A percentile compares a stretch with the other conserved stretches of the same genome.
Conservation (phyloP, 1,140 invertebrate genomes). For the Batillaria attramentaria region DNA sequence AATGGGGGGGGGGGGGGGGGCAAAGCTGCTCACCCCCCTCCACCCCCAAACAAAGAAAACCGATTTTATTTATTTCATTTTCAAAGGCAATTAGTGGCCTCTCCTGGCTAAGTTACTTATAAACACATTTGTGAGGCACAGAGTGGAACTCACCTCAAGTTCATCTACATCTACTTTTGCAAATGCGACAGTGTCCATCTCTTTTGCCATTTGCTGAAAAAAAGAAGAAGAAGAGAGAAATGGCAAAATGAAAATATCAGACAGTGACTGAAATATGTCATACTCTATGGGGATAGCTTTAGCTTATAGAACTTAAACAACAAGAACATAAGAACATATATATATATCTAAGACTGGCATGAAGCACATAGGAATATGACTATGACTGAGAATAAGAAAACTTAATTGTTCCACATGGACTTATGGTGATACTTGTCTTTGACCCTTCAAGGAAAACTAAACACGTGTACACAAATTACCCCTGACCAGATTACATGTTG, state of each 20-base stretch:
- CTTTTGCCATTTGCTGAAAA: not conserved
- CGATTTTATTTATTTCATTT: not conserved
- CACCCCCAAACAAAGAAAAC: not conserved
- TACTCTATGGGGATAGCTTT: not conserved
- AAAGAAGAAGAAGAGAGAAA: not conserved
- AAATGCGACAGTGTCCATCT: not conserved
- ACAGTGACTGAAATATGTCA: not conserved
- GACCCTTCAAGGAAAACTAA: too few species aligned
- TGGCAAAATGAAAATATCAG: not conserved
- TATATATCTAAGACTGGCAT: not conserved
- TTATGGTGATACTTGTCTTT: not conserved
- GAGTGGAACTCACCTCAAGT: conserved; percentile 1
- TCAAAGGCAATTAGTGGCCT: not conserved
- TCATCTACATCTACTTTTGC: conserved; percentile 14
- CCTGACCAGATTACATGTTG: not conserved
- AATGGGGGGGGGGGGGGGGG: too few species aligned
- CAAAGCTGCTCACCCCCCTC: too few species aligned
- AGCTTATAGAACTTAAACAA: not conserved
- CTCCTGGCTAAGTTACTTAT: not conserved
- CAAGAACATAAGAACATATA: not conserved
- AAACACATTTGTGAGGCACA: not conserved
- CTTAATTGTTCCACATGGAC: not conserved
- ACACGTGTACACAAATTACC: not conserved
- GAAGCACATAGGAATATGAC: not conserved
- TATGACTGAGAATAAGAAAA: not conserved